Conservation (phyloP, 2,888 invertebrate species). For the Troides oblongomaculatus region DNA sequence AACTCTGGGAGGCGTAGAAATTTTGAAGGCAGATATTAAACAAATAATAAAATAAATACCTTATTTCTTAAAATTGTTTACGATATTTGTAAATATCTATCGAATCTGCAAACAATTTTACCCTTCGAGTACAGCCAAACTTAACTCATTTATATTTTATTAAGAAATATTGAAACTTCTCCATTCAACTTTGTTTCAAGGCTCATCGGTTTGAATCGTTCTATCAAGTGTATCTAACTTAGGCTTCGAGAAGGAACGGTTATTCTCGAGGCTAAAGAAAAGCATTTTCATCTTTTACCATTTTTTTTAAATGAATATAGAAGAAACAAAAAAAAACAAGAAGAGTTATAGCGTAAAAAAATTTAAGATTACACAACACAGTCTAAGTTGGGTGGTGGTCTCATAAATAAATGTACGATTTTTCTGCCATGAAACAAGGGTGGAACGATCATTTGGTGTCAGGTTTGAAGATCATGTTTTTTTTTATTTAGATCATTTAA, state of each 20-base stretch:
- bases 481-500: too few relatives aligned
- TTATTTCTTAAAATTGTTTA: constrained; percentile 1
- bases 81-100: constrained; percentile 25
- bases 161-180: constrained; percentile 65
- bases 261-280: constrained; percentile 34
- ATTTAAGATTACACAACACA: too few relatives aligned
- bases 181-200: constrained; percentile 63
- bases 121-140: constrained; percentile 49
- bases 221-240: constrained; percentile 41
- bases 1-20: too few relatives aligned
- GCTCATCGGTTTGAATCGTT: constrained; percentile 61
- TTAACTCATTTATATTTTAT: constrained; percentile 69
- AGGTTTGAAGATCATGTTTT: too few relatives aligned
- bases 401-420: too few relatives aligned
- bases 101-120: constrained; percentile 35
- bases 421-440: too few relatives aligned
- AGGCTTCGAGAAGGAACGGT: constrained; percentile 38
- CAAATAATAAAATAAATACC: not conserved
- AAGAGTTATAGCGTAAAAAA: too few relatives aligned
- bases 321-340: too few relatives aligned
- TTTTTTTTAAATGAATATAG: not conserved
- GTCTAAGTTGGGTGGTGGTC: too few relatives aligned
- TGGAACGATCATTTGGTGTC: too few relatives aligned
- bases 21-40: too few relatives aligned
- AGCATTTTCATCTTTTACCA: constrained; percentile 1